phyloP scores from a whole-genome alignment of 2,113 vertebrate genomes.

The Ploceus nigricollis region DNA sequence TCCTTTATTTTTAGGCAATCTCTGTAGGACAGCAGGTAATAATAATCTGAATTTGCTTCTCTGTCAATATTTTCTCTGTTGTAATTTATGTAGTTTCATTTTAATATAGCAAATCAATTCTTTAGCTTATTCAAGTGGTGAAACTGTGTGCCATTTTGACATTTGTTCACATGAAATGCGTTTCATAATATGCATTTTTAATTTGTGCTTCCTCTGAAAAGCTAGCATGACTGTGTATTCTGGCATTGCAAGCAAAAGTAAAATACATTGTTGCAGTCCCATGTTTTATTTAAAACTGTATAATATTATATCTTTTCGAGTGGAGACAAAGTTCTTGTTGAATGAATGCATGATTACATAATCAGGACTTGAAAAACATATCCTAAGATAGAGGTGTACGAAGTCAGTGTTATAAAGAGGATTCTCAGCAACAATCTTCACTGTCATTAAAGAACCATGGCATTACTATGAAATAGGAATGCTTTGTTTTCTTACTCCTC shows the following conservation, averaged over 20 bases:
- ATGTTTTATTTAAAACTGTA: not conserved
- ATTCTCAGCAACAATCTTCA: not conserved
- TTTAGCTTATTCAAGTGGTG: not conserved
- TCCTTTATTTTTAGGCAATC: slow-evolving; percentile 6
- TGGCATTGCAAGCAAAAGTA: not conserved
- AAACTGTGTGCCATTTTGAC: slow-evolving; percentile 1
- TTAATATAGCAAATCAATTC: not conserved
- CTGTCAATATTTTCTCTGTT: not conserved
- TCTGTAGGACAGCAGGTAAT: not conserved
- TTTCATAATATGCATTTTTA: slow-evolving; percentile 1
- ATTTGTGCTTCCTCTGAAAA: slow-evolving; percentile 9
- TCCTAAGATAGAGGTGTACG: not conserved
- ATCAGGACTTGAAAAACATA: not conserved
- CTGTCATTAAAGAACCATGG: not conserved
- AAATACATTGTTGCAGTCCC: not conserved
- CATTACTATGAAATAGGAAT: not conserved
- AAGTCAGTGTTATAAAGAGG: not conserved
- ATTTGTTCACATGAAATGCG: not conserved
- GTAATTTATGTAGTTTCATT: not conserved
- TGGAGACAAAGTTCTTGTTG: slow-evolving; percentile 7
- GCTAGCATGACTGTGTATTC: not conserved
- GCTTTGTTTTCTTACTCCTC: not conserved
- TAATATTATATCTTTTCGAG: not conserved
- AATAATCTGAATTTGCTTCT: not conserved
- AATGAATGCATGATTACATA: slow-evolving; percentile 27